These are phyloP conservation scores for Drosophila limbata DNA, from an alignment of 2,888 invertebrate species.

Conservation along the genomic window DNA sequence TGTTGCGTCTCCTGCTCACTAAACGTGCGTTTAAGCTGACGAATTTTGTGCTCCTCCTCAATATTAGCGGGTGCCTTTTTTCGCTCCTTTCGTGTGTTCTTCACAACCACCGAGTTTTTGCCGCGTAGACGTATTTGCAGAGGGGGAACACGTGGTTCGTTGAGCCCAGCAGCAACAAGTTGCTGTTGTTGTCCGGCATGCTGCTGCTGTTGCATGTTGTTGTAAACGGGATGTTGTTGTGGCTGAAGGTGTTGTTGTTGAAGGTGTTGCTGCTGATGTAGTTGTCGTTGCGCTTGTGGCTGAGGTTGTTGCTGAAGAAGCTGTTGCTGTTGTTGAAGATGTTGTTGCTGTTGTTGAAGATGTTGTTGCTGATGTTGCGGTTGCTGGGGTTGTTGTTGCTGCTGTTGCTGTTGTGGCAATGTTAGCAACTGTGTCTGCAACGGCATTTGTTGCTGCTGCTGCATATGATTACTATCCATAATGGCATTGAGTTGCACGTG, in stretches of 20 bases:
- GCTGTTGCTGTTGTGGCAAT: conserved; percentile 18
- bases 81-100: conserved; percentile 90
- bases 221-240: conserved; percentile 53
- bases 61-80: conserved; percentile 84
- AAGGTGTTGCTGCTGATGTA: conserved; percentile 29
- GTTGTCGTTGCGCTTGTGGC: conserved; percentile 27
- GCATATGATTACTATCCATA: conserved; percentile 52
- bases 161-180: conserved; percentile 80
- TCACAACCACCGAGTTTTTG: conserved; percentile 93
- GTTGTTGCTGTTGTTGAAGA: conserved; percentile 13
- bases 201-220: conserved; percentile 48
- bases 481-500: conserved; percentile 51
- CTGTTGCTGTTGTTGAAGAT: conserved; percentile 19
- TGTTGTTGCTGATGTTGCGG: conserved; percentile 31
- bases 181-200: conserved; percentile 41
- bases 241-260: conserved; percentile 32
- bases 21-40: conserved; percentile 74
- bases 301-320: conserved; percentile 32
- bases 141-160: conserved; percentile 94
- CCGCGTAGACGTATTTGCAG: conserved; percentile 93
- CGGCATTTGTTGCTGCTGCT: conserved; percentile 55
- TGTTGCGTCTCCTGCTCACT: conserved; percentile 56
- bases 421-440: conserved; percentile 55
- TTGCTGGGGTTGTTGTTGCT: conserved; percentile 31
- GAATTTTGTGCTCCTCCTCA: conserved; percentile 78